These are phyloP conservation scores for Drosophila eugracilis DNA, from an alignment of 1,140 invertebrate genomes.

Conservation along the genomic window DNA sequence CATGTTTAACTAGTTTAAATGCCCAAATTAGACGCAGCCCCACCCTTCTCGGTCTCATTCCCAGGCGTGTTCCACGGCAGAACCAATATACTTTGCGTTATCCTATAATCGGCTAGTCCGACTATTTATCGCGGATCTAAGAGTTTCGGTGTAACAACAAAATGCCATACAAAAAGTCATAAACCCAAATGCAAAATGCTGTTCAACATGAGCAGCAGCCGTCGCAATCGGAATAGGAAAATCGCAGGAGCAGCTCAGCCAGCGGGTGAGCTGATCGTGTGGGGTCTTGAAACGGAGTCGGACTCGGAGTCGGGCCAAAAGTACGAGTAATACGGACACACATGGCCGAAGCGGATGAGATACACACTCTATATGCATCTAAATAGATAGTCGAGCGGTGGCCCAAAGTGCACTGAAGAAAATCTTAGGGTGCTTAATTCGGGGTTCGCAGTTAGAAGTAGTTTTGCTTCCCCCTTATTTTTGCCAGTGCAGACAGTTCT, in stretches of 20 bases:
- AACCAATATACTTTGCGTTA: constrained; percentile 41
- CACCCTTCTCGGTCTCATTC: constrained; percentile 17
- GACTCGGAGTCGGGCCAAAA: constrained; percentile 13
- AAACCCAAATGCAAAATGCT: constrained; percentile 56
- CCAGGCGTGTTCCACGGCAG: constrained; percentile 13
- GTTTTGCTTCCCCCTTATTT: no score
- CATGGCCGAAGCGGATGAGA: constrained; percentile 40
- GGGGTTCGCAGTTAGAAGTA: no score
- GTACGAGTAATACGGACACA: constrained; percentile 26
- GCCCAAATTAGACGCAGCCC: constrained; percentile 16
- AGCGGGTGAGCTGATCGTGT: constrained; percentile 51
- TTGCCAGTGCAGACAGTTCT: constrained; percentile 28
- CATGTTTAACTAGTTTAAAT: constrained; percentile 22
- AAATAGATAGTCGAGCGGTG: constrained; percentile 27
- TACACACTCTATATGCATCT: constrained; percentile 35
- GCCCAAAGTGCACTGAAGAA: constrained; percentile 2
- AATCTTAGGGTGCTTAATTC: no score
- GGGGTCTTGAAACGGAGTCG: constrained; percentile 25
- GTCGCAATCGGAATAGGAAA: constrained; percentile 23
- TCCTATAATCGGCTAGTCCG: constrained; percentile 39
- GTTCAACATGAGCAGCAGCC: constrained; percentile 60
- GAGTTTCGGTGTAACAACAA: constrained; percentile 49
- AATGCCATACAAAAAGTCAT: constrained; percentile 36
- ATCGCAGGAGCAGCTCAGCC: constrained; percentile 24
- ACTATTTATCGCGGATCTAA: constrained; percentile 53